Conservation (phyloP, 2,888 invertebrate species). For the Acleris sparsana region DNA sequence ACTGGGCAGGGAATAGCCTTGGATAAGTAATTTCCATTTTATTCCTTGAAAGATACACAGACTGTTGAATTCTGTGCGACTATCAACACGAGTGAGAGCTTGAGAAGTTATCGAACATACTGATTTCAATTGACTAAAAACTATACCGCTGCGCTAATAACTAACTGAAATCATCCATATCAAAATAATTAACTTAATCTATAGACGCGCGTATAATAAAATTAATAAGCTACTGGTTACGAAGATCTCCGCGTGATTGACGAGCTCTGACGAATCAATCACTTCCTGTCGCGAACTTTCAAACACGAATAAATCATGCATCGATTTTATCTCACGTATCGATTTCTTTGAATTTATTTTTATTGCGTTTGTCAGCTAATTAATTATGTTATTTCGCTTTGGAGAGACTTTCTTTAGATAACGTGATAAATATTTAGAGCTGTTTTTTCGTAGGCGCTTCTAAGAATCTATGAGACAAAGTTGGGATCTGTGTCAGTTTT, state of each 20-base stretch:
- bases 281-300: constrained; percentile 30
- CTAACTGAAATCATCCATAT: background rate
- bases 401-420: constrained; percentile 22
- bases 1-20: no score
- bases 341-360: constrained; percentile 16
- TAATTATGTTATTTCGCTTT: constrained; percentile 13
- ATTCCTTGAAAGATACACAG: no score
- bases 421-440: background rate
- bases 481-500: no score
- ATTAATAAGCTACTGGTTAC: constrained; percentile 29
- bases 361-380: constrained; percentile 15
- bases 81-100: no score
- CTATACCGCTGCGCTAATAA: no score
- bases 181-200: constrained; percentile 25
- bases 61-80: no score
- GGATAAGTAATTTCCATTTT: no score
- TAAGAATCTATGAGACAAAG: no score
- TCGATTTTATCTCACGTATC: constrained; percentile 22
- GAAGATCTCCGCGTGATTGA: constrained; percentile 15
- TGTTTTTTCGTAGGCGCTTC: no score
- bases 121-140: no score
- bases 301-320: constrained; percentile 22
- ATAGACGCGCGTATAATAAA: constrained; percentile 18
- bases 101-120: no score
- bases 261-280: constrained; percentile 30